Conservation (phyloP, 2,113 vertebrate species). For the Canis aureus region DNA sequence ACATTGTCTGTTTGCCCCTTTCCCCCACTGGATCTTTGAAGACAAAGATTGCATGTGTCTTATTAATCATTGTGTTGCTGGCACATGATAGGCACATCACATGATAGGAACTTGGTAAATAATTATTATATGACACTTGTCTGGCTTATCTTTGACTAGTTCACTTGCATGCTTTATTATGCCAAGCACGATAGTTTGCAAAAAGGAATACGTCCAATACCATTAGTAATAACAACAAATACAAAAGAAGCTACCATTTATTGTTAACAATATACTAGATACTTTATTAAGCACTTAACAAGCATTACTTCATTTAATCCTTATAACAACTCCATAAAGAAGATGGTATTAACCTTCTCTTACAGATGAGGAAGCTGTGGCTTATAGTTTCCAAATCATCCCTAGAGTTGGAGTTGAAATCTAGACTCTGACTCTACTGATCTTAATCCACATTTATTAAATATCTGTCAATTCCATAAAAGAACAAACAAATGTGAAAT, state of each 20-base stretch:
- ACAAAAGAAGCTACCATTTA: background rate
- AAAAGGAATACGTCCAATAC: background rate
- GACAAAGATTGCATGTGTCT: background rate
- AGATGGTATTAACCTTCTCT: background rate
- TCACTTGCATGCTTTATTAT: background rate
- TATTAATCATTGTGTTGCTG: background rate
- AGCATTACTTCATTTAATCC: background rate
- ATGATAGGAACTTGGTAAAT: background rate
- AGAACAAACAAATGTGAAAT: background rate
- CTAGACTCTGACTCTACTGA: background rate
- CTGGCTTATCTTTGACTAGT: background rate
- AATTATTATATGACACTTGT: background rate
- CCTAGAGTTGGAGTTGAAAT: background rate
- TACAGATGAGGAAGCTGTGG: background rate
- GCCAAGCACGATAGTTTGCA: background rate
- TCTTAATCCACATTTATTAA: background rate
- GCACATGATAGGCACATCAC: background rate
- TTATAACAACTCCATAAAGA: background rate
- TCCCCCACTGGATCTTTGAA: background rate
- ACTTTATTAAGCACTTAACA: background rate
- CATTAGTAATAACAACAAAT: background rate
- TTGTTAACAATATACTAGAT: background rate
- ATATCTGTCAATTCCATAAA: background rate
- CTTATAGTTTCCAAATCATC: slow-evolving; percentile 23
- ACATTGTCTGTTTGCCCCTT: background rate